Conservation (phyloP, 1,140 invertebrate genomes). For the Drosophila paulistorum region DNA sequence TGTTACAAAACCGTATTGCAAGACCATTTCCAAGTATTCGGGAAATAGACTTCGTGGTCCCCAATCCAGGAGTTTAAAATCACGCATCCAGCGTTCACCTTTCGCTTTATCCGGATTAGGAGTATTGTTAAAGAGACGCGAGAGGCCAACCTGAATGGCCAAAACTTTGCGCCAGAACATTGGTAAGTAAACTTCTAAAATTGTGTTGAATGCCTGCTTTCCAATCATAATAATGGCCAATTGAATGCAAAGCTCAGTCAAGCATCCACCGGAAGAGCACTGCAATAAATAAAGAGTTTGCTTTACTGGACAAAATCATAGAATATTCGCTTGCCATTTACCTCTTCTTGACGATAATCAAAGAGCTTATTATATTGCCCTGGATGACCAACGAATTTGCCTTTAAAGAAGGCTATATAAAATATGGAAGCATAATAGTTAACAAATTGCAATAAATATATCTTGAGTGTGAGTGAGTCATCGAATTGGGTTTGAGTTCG, state of each 20-base stretch:
- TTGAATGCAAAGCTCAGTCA: slow-evolving; percentile 96
- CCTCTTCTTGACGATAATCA: slow-evolving; percentile 92
- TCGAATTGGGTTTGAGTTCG: slow-evolving; percentile 99
- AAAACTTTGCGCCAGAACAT: slow-evolving; percentile 90
- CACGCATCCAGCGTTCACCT: slow-evolving; percentile 92
- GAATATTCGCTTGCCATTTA: slow-evolving; percentile 68
- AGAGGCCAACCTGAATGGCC: slow-evolving; percentile 84
- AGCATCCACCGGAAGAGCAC: slow-evolving; percentile 94
- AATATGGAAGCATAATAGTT: slow-evolving; percentile 99
- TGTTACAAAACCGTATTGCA: slow-evolving; percentile 96
- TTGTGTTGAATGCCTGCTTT: slow-evolving; percentile 96
- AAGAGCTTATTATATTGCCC: slow-evolving; percentile 90
- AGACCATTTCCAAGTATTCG: slow-evolving; percentile 99
- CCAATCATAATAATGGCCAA: slow-evolving; percentile 97
- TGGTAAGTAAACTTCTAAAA: slow-evolving; percentile 91
- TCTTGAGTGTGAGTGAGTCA: slow-evolving; percentile 97
- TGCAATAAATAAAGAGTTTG: slow-evolving; percentile 62
- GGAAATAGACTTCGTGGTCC: slow-evolving; percentile 95
- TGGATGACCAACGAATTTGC: slow-evolving; percentile 94
- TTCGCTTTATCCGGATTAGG: slow-evolving; percentile 81
- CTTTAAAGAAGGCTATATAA: slow-evolving; percentile 99
- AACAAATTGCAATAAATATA: slow-evolving; percentile 98
- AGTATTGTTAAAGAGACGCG: slow-evolving; percentile 62
- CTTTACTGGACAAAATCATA: background rate
- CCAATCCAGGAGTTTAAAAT: slow-evolving; percentile 95